Evolutionary conservation across 1,140 invertebrate species (phyloP).

Genomic region (Sitodiplosis mosellana): DNA sequence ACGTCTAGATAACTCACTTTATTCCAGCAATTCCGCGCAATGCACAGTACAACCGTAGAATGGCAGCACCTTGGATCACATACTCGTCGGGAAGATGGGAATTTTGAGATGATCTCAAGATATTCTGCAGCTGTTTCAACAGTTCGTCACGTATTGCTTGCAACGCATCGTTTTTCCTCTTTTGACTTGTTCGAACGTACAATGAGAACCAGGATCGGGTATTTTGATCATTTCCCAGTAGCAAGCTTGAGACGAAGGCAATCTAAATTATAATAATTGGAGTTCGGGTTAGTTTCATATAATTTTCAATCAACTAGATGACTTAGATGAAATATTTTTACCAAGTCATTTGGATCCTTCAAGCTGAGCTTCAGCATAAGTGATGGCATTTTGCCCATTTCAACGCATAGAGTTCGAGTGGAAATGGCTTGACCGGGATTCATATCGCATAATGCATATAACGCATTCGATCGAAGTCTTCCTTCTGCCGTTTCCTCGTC

Average conservation of each 20-base stretch:
- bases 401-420: conserved; percentile 68
- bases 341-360: conserved; percentile 20
- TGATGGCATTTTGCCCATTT: conserved; percentile 72
- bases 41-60: conserved; percentile 77
- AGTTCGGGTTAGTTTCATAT: background rate
- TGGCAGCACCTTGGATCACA: conserved; percentile 61
- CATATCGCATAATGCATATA: conserved; percentile 72
- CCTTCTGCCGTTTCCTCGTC: conserved; percentile 76
- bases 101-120: conserved; percentile 33
- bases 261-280: conserved; percentile 28
- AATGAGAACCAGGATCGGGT: conserved; percentile 82
- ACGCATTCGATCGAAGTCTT: conserved; percentile 45
- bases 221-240: conserved; percentile 77
- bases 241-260: conserved; percentile 76
- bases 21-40: conserved; percentile 80
- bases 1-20: conserved; percentile 40
- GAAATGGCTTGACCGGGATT: conserved; percentile 70
- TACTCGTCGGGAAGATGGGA: conserved; percentile 40
- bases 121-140: conserved; percentile 42
- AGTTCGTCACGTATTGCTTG: conserved; percentile 62
- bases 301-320: conserved; percentile 3
- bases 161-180: conserved; percentile 59
- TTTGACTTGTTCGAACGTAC: conserved; percentile 80
- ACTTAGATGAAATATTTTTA: conserved; percentile 5
- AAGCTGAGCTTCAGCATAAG: conserved; percentile 22